Evolutionary conservation across 2,888 invertebrate genomes (phyloP), one percentile per base, ranked within the genome.

Genomic region (Mamestra brassicae): DNA sequence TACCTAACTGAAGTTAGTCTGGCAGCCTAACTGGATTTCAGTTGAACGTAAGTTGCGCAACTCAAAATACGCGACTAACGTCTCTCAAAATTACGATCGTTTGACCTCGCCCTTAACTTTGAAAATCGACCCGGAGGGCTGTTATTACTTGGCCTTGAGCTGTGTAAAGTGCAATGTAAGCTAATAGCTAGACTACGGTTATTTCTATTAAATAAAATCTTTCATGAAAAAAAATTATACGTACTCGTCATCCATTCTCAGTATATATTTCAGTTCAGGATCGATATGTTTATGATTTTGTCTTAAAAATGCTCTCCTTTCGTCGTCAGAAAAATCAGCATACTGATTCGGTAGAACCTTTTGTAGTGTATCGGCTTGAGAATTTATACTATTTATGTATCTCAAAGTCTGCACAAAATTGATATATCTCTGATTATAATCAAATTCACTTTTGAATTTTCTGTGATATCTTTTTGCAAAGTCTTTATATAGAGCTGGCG

Each of bases 381-480:
- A 78, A 85, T 95, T 95, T 38, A 92, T 91, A 17, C 64, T 54
- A 78, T 95, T 95, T 70, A 95, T 88, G 50, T 73, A 86, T 57
- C 83, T 87, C 55, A 95, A 81, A 47, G 94, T 94, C 61, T 86
- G 62, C 71, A 94, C 69, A 79, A 94, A 95, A 76, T 89, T 90
- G 3, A 79, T 60, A 71, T 90, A 94, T 74, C 92, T 90, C 4
- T 83, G 74, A 34, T 88, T 72, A 81, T 93, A 93, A 34, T 94
- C 93, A 3, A 81, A 75, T 75, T 88, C 81, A 50, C 86, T 85
- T 0, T 63, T 55, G 67, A 90, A 92, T 4, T 78, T 90, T 82
- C 89, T 93, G 6, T 90, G 86, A 74, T 89, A 90, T 78, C 88
- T 89, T 42, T 76, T 85, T 42, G 87, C 64, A 47, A 85, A 92